Conservation (phyloP, 2,113 vertebrate species). For the Platycercus adscitus region DNA sequence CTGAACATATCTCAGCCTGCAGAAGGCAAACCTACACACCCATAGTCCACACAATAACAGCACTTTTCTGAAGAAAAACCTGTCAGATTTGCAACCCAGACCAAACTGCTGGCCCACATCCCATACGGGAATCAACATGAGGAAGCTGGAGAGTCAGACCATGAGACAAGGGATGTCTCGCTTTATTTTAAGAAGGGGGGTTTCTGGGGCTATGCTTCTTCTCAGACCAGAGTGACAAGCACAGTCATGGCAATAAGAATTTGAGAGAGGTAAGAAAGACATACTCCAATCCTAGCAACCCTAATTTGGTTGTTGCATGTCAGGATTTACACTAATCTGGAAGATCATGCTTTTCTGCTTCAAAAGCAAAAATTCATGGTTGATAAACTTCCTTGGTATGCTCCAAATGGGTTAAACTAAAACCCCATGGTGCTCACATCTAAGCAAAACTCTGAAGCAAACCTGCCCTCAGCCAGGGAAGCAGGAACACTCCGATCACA, state of each 20-base stretch:
- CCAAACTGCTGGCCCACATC: background rate
- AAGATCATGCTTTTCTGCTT: background rate
- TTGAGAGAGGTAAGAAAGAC: background rate
- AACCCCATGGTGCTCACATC: rapidly evolving
- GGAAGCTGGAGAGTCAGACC: background rate
- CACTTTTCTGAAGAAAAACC: background rate
- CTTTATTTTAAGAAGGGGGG: background rate
- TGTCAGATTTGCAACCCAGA: background rate
- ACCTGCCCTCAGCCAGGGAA: background rate
- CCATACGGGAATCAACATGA: background rate
- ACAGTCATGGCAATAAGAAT: background rate
- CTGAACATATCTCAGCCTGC: background rate
- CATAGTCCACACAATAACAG: background rate
- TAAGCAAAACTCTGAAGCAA: background rate
- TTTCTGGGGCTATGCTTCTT: background rate
- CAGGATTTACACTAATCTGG: background rate
- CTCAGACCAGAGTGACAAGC: background rate
- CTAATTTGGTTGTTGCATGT: background rate
- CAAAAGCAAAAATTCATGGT: background rate
- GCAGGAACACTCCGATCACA: background rate
- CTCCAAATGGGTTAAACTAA: background rate
- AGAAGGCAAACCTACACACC: background rate
- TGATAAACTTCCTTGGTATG: background rate
- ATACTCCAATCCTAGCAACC: background rate
- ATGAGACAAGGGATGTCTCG: background rate